phyloP scores from a whole-genome alignment of 1,140 invertebrate genomes.

The Asobara japonica region DNA sequence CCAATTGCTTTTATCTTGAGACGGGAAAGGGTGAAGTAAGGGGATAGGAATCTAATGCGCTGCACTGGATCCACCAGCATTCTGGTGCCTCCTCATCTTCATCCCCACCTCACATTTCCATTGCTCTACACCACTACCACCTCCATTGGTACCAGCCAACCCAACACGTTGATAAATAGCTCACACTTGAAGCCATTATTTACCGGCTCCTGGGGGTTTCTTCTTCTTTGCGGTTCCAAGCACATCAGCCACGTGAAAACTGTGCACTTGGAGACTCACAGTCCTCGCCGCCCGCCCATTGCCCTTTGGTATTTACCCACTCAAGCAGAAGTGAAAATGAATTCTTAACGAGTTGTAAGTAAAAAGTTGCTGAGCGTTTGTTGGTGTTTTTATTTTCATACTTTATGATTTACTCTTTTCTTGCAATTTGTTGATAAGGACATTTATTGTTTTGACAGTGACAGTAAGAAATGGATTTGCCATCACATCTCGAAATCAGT shows the following conservation, averaged over 20 bases:
- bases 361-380: not conserved
- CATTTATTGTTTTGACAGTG: not conserved
- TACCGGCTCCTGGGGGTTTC: slow-evolving; percentile 18
- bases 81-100: not conserved
- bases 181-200: slow-evolving; percentile 25
- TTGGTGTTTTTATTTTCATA: not conserved
- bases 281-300: not conserved
- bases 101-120: not conserved
- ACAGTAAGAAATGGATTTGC: not conserved
- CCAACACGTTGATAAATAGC: slow-evolving; percentile 31
- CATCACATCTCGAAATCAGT: too few relatives aligned
- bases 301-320: slow-evolving; percentile 6
- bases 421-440: not conserved
- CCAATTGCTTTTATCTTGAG: slow-evolving; percentile 2
- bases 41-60: not conserved
- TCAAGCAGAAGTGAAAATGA: slow-evolving; percentile 12
- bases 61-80: not conserved
- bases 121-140: not conserved
- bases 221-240: slow-evolving; percentile 13
- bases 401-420: not conserved
- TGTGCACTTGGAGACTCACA: slow-evolving; percentile 14
- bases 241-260: slow-evolving; percentile 10
- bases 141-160: not conserved
- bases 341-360: slow-evolving; percentile 15
- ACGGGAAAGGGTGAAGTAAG: not conserved